Percentiles rank a stretch among this genome's conserved stretches.
phyloP scores from a whole-genome alignment of 2,888 invertebrate genomes.

The Drosophila anomelani region DNA sequence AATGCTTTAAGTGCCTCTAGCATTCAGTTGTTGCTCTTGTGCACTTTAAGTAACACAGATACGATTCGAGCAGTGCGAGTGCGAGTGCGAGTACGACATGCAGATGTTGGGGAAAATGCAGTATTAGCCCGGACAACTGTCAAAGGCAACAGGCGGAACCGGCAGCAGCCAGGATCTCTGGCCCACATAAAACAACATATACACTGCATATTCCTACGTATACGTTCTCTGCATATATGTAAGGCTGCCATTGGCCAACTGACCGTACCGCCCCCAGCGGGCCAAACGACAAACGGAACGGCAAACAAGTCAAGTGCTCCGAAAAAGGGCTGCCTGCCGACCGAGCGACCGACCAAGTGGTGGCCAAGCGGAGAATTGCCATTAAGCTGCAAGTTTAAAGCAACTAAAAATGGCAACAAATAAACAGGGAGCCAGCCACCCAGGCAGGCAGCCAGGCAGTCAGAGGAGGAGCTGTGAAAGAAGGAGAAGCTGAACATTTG shows the following conservation, averaged over 20 bases:
- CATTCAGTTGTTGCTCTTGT: slow-evolving; percentile 14
- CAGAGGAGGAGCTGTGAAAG: slow-evolving; percentile 3
- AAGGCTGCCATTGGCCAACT: slow-evolving; percentile 35
- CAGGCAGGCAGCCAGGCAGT: slow-evolving; percentile 8
- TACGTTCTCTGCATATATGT: slow-evolving; percentile 4
- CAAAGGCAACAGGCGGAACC: slow-evolving; percentile 63
- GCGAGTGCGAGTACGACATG: slow-evolving; percentile 12
- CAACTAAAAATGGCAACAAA: slow-evolving; percentile 74
- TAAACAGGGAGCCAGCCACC: slow-evolving; percentile 52
- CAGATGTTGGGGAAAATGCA: slow-evolving; percentile 30
- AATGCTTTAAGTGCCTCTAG: slow-evolving; percentile 33
- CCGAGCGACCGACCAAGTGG: slow-evolving; percentile 17
- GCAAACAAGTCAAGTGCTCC: slow-evolving; percentile 63
- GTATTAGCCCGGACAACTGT: slow-evolving; percentile 59
- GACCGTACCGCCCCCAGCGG: slow-evolving; percentile 35
- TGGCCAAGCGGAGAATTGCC: slow-evolving; percentile 66
- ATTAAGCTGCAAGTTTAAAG: slow-evolving; percentile 80
- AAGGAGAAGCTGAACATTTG: slow-evolving; percentile 16
- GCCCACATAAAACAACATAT: slow-evolving; percentile 39
- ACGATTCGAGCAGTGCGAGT: slow-evolving; percentile 9
- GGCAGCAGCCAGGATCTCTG: slow-evolving; percentile 23
- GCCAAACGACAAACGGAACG: slow-evolving; percentile 42
- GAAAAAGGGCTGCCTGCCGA: slow-evolving; percentile 21
- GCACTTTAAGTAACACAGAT: slow-evolving; percentile 43
- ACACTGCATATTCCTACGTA: slow-evolving; percentile 9